Conservation (phyloP, 2,113 vertebrate species). For the Carassius gibelio region DNA sequence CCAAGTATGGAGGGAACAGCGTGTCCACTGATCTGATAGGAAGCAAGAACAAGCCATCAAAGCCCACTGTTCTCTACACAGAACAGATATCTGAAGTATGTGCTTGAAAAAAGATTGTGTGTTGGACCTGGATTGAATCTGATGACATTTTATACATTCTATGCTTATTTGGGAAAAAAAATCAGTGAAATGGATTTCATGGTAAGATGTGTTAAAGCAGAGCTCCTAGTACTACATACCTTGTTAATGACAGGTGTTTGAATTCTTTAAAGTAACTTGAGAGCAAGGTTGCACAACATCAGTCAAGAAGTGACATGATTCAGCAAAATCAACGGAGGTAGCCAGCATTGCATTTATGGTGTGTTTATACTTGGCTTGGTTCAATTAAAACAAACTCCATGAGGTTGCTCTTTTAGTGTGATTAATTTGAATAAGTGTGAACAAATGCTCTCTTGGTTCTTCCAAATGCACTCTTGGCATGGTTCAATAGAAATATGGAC, state of each 20-base stretch:
- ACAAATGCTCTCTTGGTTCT: not conserved
- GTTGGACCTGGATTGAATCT: not conserved
- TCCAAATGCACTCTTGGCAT: not conserved
- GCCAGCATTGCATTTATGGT: not conserved
- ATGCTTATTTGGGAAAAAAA: not conserved
- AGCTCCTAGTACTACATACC: not conserved
- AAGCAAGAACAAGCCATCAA: not conserved
- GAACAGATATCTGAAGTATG: not conserved
- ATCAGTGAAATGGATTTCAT: not conserved
- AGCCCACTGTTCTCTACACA: slow-evolving; percentile 31
- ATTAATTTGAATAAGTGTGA: not conserved
- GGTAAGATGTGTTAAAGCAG: not conserved
- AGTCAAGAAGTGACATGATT: not conserved
- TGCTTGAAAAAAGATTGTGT: not conserved
- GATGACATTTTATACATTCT: not conserved
- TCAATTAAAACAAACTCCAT: not conserved
- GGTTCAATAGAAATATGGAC: not conserved
- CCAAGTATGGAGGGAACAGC: slow-evolving; percentile 49
- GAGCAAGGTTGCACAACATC: not conserved
- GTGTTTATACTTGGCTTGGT: not conserved
- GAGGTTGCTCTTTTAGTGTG: not conserved
- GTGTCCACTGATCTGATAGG: slow-evolving; percentile 38
- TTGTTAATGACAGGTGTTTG: not conserved
- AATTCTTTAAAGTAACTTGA: not conserved
- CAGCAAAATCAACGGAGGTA: not conserved